Base-by-base conservation (phyloP, 2,797 vertebrate genomes). In the Chiloscyllium punctatum region DNA sequence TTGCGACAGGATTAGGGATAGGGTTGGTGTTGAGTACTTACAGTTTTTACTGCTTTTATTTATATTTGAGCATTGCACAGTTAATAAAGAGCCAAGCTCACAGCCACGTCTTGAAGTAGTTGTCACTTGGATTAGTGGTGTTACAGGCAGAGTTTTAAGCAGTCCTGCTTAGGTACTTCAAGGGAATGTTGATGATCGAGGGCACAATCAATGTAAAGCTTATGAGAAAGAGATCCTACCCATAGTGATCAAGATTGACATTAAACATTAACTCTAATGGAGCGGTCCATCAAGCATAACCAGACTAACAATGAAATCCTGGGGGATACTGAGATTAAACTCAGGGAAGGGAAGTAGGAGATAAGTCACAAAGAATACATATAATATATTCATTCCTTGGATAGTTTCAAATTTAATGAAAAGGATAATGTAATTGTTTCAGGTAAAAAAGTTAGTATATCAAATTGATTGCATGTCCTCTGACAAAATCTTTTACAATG, bases 371-470 rank as follows among this genome's bases (percentile, higher is more conserved):
- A 37, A 21, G 90, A 5, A 21, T 69, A 69, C 23, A 69, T 21
- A 69, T 69, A 66, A 69, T 27, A 23, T 37, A 69, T 92, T 69
- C 68, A 92, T 92, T 92, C n/a, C 66, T 23, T 27, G 62, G 33
- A 23, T 42, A 69, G 90, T 92, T 69, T 69, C 37, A 68, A 68
- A 92, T 92, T 92, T 92, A 69, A 42, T 92, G 90, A 92, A 69
- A 92, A 42, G 62, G 69, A 69, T 92, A 95, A 77, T 53, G 27
- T 8, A 77, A 95, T 95, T 95, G 48, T 74, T 74, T 72, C 69
- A 74, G 48, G 94, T 72, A 95, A 95, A 95, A 95, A 95, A 57
- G 69, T 95, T 77, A 77, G 71, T 77, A 7, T n/a, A 95, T 53
- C 68, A 95, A n/a, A 95, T 95, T 92, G 66, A 69, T 69, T 69